These are phyloP conservation scores for Nephrotoma appendiculata DNA, from an alignment of 2,888 invertebrate genomes.

Conservation along the genomic window DNA sequence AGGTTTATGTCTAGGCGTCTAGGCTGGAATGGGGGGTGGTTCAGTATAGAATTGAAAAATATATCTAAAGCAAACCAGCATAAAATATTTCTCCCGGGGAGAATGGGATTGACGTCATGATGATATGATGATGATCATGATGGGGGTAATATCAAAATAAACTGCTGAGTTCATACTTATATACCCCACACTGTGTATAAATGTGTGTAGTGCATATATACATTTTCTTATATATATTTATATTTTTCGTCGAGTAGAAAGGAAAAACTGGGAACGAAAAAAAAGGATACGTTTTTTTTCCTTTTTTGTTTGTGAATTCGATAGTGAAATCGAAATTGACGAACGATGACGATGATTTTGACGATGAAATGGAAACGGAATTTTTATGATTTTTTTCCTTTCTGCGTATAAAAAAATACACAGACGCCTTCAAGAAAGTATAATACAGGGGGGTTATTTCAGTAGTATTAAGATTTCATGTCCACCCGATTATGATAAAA, in stretches of 20 bases:
- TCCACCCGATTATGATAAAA: too few species aligned
- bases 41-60: not conserved
- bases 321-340: not conserved
- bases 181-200: not conserved
- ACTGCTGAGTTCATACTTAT: not conserved
- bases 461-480: too few species aligned
- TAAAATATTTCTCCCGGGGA: not conserved
- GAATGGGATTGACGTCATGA: not conserved
- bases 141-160: not conserved
- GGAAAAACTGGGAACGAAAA: not conserved
- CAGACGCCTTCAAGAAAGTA: too few species aligned
- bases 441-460: too few species aligned
- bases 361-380: not conserved
- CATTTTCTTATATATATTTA: not conserved
- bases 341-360: not conserved
- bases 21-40: not conserved
- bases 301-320: not conserved
- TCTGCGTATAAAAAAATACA: not conserved
- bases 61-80: not conserved
- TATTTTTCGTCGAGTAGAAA: not conserved
- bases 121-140: not conserved
- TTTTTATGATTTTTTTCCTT: not conserved
- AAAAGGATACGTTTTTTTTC: not conserved
- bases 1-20: slow-evolving; percentile 1
- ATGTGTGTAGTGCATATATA: not conserved